Conservation (phyloP, 2,113 vertebrate species). For the Anhinga rufa region DNA sequence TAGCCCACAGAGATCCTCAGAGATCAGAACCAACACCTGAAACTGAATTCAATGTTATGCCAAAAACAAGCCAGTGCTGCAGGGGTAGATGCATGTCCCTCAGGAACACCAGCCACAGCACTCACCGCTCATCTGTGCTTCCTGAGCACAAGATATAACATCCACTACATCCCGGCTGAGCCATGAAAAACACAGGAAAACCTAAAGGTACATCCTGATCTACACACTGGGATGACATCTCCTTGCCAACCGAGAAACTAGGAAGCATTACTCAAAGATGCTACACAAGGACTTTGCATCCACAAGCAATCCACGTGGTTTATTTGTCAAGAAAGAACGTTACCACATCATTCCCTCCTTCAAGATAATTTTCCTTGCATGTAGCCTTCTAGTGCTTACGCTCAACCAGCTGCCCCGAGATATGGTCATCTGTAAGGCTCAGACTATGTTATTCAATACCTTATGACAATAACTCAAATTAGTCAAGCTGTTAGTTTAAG, state of each 20-base stretch:
- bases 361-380: background rate
- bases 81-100: background rate
- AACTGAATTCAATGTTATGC: rapidly evolving
- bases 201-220: background rate
- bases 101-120: background rate
- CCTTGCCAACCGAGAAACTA: background rate
- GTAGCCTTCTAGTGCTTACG: background rate
- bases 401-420: background rate
- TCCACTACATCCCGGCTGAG: background rate
- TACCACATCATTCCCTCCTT: background rate
- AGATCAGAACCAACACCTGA: background rate
- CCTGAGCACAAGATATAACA: background rate
- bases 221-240: background rate
- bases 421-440: background rate
- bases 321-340: background rate
- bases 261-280: background rate
- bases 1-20: background rate
- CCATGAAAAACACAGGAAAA: background rate
- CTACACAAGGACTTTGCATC: background rate
- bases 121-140: background rate
- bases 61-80: background rate
- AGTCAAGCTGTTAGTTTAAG: background rate
- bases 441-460: background rate
- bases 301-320: background rate
- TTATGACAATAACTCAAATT: background rate